Evolutionary conservation across 2,113 vertebrate species (phyloP).

Genomic region (Motacilla tschutschensis): DNA sequence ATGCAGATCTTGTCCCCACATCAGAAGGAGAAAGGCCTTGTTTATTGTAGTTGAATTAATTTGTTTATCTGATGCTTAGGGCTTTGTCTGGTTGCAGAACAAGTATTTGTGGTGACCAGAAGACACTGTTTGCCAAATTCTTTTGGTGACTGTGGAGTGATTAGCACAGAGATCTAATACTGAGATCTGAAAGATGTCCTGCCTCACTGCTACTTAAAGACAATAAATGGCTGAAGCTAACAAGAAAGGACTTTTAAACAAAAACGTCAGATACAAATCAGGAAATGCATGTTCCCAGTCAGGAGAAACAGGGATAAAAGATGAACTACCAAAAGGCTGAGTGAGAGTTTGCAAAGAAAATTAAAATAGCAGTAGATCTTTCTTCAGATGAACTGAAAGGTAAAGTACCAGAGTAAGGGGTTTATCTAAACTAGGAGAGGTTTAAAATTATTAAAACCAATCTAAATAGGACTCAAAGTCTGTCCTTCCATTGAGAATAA

Average conservation of each 20-base stretch:
- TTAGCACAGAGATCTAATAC: neutral
- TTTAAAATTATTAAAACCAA: neutral
- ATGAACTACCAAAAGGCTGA: neutral
- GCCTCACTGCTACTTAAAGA: neutral
- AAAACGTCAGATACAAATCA: neutral
- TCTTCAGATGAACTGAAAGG: neutral
- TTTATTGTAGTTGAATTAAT: neutral
- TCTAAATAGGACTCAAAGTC: neutral
- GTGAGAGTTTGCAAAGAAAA: neutral
- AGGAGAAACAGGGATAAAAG: neutral
- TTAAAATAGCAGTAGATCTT: neutral
- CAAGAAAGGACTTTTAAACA: neutral
- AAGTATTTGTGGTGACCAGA: neutral
- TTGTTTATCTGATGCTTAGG: neutral
- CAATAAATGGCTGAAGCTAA: neutral
- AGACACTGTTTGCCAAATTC: neutral
- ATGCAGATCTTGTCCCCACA: neutral
- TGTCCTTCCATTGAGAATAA: neutral
- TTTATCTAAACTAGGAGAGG: neutral
- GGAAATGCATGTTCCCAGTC: neutral
- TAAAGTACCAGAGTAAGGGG: neutral
- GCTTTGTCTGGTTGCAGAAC: neutral
- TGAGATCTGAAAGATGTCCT: neutral
- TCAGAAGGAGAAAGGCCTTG: neutral
- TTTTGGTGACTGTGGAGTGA: neutral